A percentile compares a stretch with the other conserved stretches of the same genome.
Conservation (phyloP, 2,888 invertebrate genomes). For the Volucella zonaria region DNA sequence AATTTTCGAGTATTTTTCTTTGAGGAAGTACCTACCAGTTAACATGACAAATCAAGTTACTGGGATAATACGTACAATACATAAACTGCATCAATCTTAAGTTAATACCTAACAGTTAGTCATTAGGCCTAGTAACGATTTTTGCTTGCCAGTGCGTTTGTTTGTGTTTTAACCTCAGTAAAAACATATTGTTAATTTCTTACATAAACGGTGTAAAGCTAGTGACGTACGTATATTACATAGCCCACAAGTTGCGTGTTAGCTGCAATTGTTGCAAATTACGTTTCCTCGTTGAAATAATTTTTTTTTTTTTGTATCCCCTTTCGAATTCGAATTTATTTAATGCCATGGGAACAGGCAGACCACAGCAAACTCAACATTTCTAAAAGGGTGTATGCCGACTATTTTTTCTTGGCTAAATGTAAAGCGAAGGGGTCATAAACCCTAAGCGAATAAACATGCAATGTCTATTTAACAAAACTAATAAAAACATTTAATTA, state of each 20-base stretch:
- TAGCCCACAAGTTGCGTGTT: conserved; percentile 40
- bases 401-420: neutral
- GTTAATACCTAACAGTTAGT: too few species aligned
- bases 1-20: too few species aligned
- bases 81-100: too few species aligned
- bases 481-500: neutral
- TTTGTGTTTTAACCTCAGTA: neutral
- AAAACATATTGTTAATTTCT: neutral
- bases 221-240: conserved; percentile 4
- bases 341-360: conserved; percentile 31
- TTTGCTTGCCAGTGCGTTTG: too few species aligned
- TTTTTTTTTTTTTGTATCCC: conserved; percentile 7
- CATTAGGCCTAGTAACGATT: too few species aligned
- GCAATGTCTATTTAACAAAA: neutral
- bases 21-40: too few species aligned
- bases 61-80: too few species aligned
- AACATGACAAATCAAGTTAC: too few species aligned
- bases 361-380: conserved; percentile 20
- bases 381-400: neutral
- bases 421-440: conserved; percentile 19
- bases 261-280: conserved; percentile 41
- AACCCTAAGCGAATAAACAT: conserved; percentile 4
- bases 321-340: conserved; percentile 23
- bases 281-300: conserved; percentile 4
- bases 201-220: neutral